A percentile compares a stretch with the other conserved stretches of the same genome.
Conservation (phyloP, 2,113 vertebrate species). For the Pipra filicauda region DNA sequence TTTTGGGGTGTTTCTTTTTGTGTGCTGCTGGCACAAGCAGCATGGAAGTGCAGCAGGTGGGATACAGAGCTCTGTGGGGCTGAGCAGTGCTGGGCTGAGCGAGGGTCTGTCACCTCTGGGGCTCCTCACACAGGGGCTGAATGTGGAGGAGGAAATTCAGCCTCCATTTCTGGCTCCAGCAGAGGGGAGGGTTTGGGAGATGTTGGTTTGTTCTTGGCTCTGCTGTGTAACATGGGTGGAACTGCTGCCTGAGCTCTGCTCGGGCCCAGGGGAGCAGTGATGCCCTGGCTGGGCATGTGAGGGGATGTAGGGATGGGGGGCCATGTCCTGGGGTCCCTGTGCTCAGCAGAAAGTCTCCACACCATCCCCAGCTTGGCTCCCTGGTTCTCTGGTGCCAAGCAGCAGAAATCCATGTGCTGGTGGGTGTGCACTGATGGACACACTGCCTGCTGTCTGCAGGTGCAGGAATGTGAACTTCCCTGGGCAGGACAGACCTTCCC, state of each 20-base stretch:
- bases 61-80: not conserved
- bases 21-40: accelerated
- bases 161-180: not conserved
- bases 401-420: not conserved
- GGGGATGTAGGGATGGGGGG: too few relatives aligned
- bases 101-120: not conserved
- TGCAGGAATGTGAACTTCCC: not conserved
- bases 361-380: not conserved
- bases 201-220: not conserved
- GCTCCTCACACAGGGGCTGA: not conserved
- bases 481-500: not conserved
- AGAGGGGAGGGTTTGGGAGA: not conserved
- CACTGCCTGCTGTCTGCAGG: not conserved
- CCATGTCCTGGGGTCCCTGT: not conserved
- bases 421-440: not conserved
- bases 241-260: not conserved
- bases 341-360: not conserved
- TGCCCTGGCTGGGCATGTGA: accelerated
- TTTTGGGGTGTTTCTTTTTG: not conserved
- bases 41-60: accelerated
- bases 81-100: not conserved
- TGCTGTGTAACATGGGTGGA: not conserved
- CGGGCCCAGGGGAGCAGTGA: not conserved
- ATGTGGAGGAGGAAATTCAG: accelerated
- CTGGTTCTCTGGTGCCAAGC: not conserved